These are phyloP conservation scores for Ichneumoninae sp. DNA, from an alignment of 2,888 invertebrate species.

Conservation along the genomic window DNA sequence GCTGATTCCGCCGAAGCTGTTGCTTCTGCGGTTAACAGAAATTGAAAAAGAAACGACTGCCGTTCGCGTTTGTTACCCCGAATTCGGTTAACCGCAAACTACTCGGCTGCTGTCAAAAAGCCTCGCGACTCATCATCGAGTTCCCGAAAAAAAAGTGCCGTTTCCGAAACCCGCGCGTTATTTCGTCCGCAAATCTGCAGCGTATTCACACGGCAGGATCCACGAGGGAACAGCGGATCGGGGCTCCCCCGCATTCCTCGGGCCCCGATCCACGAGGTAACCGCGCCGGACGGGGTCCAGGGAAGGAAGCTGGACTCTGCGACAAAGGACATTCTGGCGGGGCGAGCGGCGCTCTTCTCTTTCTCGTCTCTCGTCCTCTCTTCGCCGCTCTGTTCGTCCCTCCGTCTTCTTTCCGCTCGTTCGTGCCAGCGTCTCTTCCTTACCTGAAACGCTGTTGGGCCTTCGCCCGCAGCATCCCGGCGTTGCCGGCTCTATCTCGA, in stretches of 20 bases:
- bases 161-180: conserved; percentile 35
- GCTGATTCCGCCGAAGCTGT: conserved; percentile 37
- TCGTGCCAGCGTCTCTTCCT: conserved; percentile 49
- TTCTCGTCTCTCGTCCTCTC: conserved; percentile 43
- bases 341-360: conserved; percentile 63
- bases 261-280: conserved; percentile 68
- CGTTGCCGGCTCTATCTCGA: conserved; percentile 76
- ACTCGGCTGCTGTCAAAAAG: conserved; percentile 11
- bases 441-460: conserved; percentile 60
- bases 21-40: conserved; percentile 51
- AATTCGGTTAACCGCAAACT: conserved; percentile 50
- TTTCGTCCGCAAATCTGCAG: conserved; percentile 50
- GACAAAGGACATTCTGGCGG: conserved; percentile 83
- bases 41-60: conserved; percentile 8
- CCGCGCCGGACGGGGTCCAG: conserved; percentile 44
- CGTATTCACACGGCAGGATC: conserved; percentile 33
- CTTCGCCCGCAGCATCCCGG: conserved; percentile 71
- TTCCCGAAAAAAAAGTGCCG: conserved; percentile 18
- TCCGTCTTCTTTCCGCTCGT: conserved; percentile 59
- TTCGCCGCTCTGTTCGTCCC: conserved; percentile 31
- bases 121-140: conserved; percentile 33
- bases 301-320: conserved; percentile 70
- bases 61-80: conserved; percentile 9
- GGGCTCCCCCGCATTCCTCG: conserved; percentile 69
- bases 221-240: conserved; percentile 47